A percentile compares a stretch with the other conserved stretches of the same genome.
These are phyloP conservation scores for Arctia plantaginis DNA, from an alignment of 2,888 invertebrate species.

Conservation along the genomic window DNA sequence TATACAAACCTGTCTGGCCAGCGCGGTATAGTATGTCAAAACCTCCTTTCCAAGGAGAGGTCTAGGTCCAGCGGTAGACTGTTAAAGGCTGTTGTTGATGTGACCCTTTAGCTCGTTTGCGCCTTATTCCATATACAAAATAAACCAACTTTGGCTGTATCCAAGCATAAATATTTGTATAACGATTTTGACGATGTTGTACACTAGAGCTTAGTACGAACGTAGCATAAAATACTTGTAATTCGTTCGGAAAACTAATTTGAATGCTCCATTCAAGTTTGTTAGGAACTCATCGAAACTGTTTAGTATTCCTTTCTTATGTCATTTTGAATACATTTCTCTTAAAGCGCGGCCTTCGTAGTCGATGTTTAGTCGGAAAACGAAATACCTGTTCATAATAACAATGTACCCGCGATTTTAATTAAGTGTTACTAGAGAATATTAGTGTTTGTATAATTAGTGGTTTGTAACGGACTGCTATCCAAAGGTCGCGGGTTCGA, in stretches of 20 bases:
- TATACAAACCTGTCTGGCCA: too few relatives aligned
- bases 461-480: too few relatives aligned
- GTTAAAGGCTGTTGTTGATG: too few relatives aligned
- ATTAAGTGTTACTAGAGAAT: neutral
- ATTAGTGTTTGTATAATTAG: too few relatives aligned
- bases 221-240: slow-evolving; percentile 36
- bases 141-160: neutral
- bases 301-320: slow-evolving; percentile 46
- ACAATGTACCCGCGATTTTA: neutral
- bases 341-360: slow-evolving; percentile 5
- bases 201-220: neutral
- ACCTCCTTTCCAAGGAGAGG: too few relatives aligned
- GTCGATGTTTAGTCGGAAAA: neutral
- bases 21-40: too few relatives aligned
- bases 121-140: too few relatives aligned
- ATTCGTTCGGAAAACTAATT: slow-evolving; percentile 57
- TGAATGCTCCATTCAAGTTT: slow-evolving; percentile 55
- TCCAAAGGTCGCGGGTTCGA: too few relatives aligned
- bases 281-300: slow-evolving; percentile 49
- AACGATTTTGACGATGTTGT: neutral
- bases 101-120: too few relatives aligned
- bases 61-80: too few relatives aligned
- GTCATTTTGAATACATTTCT: slow-evolving; percentile 43
- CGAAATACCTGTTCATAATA: neutral
- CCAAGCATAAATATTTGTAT: neutral